These are phyloP conservation scores for Bombyx mori DNA, from an alignment of 1,140 invertebrate species.

Conservation along the genomic window DNA sequence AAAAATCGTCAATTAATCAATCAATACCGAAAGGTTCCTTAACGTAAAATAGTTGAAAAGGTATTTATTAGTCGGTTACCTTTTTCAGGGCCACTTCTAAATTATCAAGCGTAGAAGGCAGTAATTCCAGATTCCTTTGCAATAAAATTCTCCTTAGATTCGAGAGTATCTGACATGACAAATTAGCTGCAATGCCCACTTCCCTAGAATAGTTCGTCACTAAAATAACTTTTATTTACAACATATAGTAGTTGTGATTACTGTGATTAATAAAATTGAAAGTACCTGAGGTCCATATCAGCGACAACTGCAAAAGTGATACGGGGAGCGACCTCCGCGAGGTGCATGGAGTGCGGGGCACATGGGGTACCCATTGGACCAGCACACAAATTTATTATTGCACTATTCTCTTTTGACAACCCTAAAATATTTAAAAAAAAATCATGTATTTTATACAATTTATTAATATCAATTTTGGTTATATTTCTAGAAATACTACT, in stretches of 20 bases:
- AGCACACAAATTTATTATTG: conserved; percentile 44
- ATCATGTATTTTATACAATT: not conserved
- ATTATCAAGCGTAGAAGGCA: conserved; percentile 44
- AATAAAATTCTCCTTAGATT: conserved; percentile 47
- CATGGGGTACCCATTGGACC: conserved; percentile 30
- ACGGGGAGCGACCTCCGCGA: conserved; percentile 42
- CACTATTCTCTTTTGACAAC: conserved; percentile 57
- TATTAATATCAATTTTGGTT: no score
- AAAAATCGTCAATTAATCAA: no score
- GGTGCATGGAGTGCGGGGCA: conserved; percentile 48
- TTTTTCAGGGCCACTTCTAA: conserved; percentile 55
- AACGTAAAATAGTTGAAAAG: no score
- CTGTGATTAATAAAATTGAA: not conserved
- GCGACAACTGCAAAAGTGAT: conserved; percentile 37
- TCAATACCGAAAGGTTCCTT: no score
- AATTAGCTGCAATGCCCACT: conserved; percentile 39
- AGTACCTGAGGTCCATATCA: conserved; percentile 54
- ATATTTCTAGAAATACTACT: no score
- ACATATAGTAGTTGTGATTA: conserved; percentile 2
- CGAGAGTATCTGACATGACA: conserved; percentile 48
- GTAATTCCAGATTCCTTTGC: conserved; percentile 52
- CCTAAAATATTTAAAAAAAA: conserved; percentile 23
- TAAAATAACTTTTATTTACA: not conserved
- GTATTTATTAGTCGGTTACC: conserved; percentile 20
- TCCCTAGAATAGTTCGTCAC: conserved; percentile 31